These are phyloP conservation scores for Corapipo altera DNA, from an alignment of 2,113 vertebrate species.

Conservation along the genomic window DNA sequence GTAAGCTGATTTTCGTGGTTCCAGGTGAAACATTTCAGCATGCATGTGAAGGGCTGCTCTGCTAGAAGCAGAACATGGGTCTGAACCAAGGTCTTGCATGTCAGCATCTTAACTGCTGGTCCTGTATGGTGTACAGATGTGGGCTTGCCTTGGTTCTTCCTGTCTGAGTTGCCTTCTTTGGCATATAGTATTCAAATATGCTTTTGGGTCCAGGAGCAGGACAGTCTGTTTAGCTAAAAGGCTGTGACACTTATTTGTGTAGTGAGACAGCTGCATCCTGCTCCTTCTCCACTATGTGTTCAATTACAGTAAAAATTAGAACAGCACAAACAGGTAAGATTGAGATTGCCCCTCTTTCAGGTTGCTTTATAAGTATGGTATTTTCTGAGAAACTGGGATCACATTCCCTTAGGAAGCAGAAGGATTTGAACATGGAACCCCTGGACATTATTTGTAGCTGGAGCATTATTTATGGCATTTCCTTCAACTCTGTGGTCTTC, in stretches of 20 bases:
- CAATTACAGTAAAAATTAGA: background rate
- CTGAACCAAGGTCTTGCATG: background rate
- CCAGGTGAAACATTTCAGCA: background rate
- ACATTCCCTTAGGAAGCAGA: background rate
- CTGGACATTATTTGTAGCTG: background rate
- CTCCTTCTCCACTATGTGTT: background rate
- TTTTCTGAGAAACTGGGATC: background rate
- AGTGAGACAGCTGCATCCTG: background rate
- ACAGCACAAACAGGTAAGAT: background rate
- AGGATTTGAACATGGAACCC: background rate
- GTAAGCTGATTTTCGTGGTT: background rate
- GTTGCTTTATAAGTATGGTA: background rate
- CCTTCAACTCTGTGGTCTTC: background rate
- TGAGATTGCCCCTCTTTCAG: background rate
- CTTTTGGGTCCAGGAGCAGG: background rate
- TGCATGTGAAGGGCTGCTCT: background rate
- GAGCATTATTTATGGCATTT: background rate
- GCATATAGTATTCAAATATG: background rate
- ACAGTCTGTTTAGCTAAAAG: background rate
- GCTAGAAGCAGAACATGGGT: background rate
- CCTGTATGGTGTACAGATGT: slow-evolving; percentile 6
- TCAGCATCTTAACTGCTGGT: background rate
- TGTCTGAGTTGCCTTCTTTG: background rate
- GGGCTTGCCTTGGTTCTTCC: background rate
- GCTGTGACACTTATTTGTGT: background rate